These are phyloP conservation scores for Luperina testacea DNA, from an alignment of 2,888 invertebrate species.

Conservation along the genomic window DNA sequence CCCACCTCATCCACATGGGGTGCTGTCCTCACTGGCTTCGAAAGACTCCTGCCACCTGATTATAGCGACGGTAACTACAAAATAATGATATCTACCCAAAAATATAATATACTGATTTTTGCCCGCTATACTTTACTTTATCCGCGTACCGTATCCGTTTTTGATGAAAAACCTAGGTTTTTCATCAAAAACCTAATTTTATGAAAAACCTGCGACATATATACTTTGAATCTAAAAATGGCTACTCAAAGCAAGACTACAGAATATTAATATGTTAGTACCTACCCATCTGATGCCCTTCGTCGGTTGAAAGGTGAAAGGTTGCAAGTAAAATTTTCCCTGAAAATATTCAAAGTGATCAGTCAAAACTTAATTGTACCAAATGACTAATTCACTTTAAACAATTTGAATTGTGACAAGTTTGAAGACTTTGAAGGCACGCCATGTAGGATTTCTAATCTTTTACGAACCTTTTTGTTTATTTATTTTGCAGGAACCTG, in stretches of 20 bases:
- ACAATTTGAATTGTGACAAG: background rate
- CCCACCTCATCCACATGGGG: slow-evolving; percentile 93
- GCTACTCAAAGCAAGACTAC: too few species aligned
- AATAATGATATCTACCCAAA: background rate
- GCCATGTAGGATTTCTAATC: background rate
- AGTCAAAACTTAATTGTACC: background rate
- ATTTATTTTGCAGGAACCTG: slow-evolving; percentile 79
- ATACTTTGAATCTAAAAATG: too few species aligned
- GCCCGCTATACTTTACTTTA: too few species aligned
- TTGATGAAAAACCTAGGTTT: too few species aligned
- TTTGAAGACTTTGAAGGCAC: background rate
- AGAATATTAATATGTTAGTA: too few species aligned
- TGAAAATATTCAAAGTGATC: background rate
- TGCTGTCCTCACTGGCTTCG: slow-evolving; percentile 91
- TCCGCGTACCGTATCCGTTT: too few species aligned
- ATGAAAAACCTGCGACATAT: too few species aligned
- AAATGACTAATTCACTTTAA: too few species aligned
- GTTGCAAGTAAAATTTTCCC: background rate
- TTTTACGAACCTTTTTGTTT: background rate
- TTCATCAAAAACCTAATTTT: too few species aligned
- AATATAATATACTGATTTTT: too few species aligned
- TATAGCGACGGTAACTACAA: slow-evolving; percentile 68
- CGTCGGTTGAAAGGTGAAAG: too few species aligned
- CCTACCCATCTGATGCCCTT: too few species aligned
- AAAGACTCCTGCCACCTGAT: slow-evolving; percentile 92